A percentile compares a stretch with the other conserved stretches of the same genome.
phyloP scores from a whole-genome alignment of 2,888 invertebrate genomes.

The Hirtodrosophila histrioides region DNA sequence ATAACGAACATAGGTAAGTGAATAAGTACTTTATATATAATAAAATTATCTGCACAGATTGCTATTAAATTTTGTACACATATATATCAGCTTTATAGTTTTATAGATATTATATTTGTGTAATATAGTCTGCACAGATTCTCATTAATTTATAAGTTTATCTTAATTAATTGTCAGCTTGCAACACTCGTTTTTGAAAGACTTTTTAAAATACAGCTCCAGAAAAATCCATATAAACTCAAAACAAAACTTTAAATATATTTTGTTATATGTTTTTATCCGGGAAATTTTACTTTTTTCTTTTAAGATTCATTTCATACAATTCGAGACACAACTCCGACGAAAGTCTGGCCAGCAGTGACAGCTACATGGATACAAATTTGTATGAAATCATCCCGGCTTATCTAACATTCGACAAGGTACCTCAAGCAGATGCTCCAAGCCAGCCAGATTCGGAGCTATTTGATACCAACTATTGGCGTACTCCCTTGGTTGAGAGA shows the following conservation, averaged over 20 bases:
- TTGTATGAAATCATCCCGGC: slow-evolving; percentile 79
- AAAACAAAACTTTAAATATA: no score
- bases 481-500: neutral
- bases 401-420: slow-evolving; percentile 54
- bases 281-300: neutral
- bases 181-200: no score
- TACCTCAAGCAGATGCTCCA: slow-evolving; percentile 17
- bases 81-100: no score
- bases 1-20: slow-evolving; percentile 49
- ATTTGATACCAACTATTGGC: slow-evolving; percentile 18
- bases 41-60: no score
- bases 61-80: no score
- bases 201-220: no score
- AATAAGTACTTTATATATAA: no score
- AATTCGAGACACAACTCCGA: slow-evolving; percentile 52
- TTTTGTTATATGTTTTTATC: no score
- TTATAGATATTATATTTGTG: neutral
- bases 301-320: slow-evolving; percentile 29
- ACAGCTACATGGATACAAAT: slow-evolving; percentile 79
- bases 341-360: slow-evolving; percentile 69
- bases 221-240: no score
- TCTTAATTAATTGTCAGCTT: no score
- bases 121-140: no score
- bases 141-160: no score
- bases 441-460: slow-evolving; percentile 20